A percentile compares a stretch with the other conserved stretches of the same genome.
Evolutionary conservation across 2,888 invertebrate genomes (phyloP).

Genomic region (Argyresthia goedartella): DNA sequence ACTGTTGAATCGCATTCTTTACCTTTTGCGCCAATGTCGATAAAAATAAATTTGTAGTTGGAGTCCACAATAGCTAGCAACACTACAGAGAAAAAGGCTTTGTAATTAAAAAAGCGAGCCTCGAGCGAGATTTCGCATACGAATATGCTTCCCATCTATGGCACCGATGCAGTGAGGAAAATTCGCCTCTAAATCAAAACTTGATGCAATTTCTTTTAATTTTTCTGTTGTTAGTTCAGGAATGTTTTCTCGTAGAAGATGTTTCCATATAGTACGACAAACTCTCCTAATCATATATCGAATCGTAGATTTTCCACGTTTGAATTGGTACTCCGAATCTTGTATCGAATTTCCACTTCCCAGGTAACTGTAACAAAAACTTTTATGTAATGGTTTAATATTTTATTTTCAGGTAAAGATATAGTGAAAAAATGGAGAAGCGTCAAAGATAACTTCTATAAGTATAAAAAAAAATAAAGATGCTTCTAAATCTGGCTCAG

Average conservation of each 20-base stretch:
- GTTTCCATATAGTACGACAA: conserved; percentile 11
- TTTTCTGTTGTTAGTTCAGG: conserved; percentile 10
- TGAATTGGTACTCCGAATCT: conserved; percentile 10
- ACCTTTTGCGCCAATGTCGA: conserved; percentile 12
- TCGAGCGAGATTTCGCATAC: conserved; percentile 6
- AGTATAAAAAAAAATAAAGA: conserved; percentile 1
- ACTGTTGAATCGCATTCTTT: conserved; percentile 10
- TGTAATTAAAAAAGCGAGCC: conserved; percentile 5
- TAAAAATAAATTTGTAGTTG: conserved; percentile 9
- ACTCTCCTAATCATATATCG: conserved; percentile 8
- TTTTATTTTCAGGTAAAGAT: conserved; percentile 9
- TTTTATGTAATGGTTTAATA: conserved; percentile 6
- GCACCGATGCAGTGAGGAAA: conserved; percentile 7
- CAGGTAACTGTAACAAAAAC: conserved; percentile 11
- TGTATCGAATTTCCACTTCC: conserved; percentile 11
- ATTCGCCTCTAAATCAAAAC: conserved; percentile 7
- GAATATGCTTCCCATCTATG: conserved; percentile 5
- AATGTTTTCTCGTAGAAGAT: conserved; percentile 7
- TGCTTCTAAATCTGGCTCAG: conserved; percentile 2
- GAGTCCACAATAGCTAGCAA: conserved; percentile 6
- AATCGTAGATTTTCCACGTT: conserved; percentile 12
- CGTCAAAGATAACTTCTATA: conserved; percentile 3
- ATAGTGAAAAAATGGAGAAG: conserved; percentile 12
- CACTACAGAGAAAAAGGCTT: conserved; percentile 6
- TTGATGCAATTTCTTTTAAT: conserved; percentile 4